Evolutionary conservation across 2,113 vertebrate species (phyloP), one percentile per base, ranked within the genome.

Genomic region (Malurus elegans): DNA sequence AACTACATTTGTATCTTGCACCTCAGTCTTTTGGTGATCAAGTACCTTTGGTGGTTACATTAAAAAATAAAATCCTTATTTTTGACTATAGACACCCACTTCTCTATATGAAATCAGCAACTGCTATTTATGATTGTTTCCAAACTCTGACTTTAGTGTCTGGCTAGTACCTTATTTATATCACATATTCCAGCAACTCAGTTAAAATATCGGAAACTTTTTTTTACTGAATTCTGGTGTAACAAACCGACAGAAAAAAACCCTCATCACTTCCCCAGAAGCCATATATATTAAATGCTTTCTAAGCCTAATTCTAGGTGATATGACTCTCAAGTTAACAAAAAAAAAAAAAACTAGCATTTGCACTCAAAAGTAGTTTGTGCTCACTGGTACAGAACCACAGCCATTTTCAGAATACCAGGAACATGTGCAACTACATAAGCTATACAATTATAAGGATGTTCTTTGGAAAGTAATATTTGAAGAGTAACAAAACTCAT

Each of bases 401-500:
- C 42, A 58, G 44, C 73, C 9, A 42, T 76, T 94, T 92, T 85
- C 36, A 93, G 90, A 57, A 26, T 88, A 71, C 54, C n/a, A 58
- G 44, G 38, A 31, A 79, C 53, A 79, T 69, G 75, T 95, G 38
- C 82, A 90, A 73, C 86, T 88, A 75, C 51, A 73, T 69, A 81
- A 93, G 42, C 92, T 78, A 73, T 80, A 82, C 32, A 92, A 93
- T 97, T 96, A 81, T 89, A 94, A 95, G 62, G 51, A 78, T 95
- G 57, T 91, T 92, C 95, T 96, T 97, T 65, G 42, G 91, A 93
- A 97, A 97, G 90, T 88, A 92, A 70, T 93, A 95, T 96, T 92
- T 95, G 94, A 97, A 97, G 92, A 98, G 91, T 95, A 98, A 96
- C 92, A 97, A 97, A 98, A 96, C 96, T 96, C 96, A 94, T 94